A percentile compares a stretch with the other conserved stretches of the same genome.
phyloP scores from a whole-genome alignment of 2,888 invertebrate species.

The Drosophila anomalata region DNA sequence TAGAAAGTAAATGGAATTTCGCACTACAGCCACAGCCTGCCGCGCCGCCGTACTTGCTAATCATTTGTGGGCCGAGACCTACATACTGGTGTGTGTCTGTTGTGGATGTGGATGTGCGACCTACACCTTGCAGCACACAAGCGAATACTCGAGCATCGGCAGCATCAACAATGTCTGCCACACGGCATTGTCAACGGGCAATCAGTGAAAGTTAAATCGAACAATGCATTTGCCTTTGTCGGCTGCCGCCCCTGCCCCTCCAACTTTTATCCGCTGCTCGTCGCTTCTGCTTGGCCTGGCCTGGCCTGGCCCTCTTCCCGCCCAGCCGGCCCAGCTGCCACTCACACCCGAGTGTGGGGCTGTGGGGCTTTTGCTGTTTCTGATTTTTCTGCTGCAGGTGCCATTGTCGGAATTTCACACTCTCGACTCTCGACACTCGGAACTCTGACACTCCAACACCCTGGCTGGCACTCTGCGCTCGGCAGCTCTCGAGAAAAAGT shows the following conservation, averaged over 20 bases:
- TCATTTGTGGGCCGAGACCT: slow-evolving; percentile 26
- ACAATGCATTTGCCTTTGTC: slow-evolving; percentile 58
- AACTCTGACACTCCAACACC: not conserved
- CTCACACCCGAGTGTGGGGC: slow-evolving; percentile 19
- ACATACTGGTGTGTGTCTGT: slow-evolving; percentile 7
- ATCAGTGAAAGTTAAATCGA: slow-evolving; percentile 77
- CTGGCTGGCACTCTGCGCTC: not conserved
- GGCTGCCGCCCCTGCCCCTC: slow-evolving; percentile 19
- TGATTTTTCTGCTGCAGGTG: slow-evolving; percentile 56
- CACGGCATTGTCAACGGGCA: slow-evolving; percentile 71
- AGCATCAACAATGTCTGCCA: slow-evolving; percentile 7
- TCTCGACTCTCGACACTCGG: slow-evolving; percentile 51
- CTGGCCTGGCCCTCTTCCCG: slow-evolving; percentile 6
- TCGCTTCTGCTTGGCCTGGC: slow-evolving; percentile 15
- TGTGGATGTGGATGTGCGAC: slow-evolving; percentile 3
- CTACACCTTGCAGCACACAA: slow-evolving; percentile 24
- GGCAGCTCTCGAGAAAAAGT: slow-evolving; percentile 48
- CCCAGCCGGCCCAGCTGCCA: slow-evolving; percentile 25
- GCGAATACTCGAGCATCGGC: not conserved
- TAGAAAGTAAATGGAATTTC: slow-evolving; percentile 56
- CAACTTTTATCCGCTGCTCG: slow-evolving; percentile 10
- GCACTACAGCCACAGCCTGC: slow-evolving; percentile 28
- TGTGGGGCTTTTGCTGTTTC: slow-evolving; percentile 3
- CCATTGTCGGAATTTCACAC: slow-evolving; percentile 71
- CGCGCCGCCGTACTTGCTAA: slow-evolving; percentile 50